Conservation (phyloP, 2,797 vertebrate species). For the Arnoldichthys spilopterus region DNA sequence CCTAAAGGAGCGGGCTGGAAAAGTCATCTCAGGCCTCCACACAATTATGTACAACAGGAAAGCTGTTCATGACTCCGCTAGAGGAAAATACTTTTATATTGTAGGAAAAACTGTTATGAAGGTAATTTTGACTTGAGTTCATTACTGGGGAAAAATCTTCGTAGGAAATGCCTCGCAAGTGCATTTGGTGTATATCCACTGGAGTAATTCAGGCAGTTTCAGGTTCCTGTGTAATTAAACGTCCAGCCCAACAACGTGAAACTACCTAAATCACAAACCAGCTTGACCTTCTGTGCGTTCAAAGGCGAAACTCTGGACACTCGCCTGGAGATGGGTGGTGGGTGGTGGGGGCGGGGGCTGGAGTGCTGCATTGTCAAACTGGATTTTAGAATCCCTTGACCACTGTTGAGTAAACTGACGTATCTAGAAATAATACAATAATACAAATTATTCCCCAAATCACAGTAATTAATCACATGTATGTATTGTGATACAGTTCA, state of each 20-base stretch:
- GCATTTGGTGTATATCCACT: conserved; percentile 69
- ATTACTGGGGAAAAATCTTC: background rate
- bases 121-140: background rate
- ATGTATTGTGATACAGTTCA: background rate
- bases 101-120: background rate
- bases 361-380: conserved; percentile 11
- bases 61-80: background rate
- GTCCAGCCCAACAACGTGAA: conserved; percentile 90
- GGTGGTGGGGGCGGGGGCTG: no score
- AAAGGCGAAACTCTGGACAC: conserved; percentile 60
- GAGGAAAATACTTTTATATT: no score
- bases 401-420: background rate
- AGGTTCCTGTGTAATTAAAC: conserved; percentile 84
- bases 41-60: conserved; percentile 5
- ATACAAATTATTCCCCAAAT: background rate
- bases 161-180: conserved; percentile 31
- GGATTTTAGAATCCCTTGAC: conserved; percentile 22
- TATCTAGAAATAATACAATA: background rate
- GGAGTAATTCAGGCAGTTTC: conserved; percentile 87
- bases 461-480: background rate
- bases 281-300: conserved; percentile 69
- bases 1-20: conserved; percentile 26
- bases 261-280: conserved; percentile 90
- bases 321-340: conserved; percentile 45
- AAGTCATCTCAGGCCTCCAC: background rate